phyloP scores from a whole-genome alignment of 2,888 invertebrate genomes.

The Meteorus colon region DNA sequence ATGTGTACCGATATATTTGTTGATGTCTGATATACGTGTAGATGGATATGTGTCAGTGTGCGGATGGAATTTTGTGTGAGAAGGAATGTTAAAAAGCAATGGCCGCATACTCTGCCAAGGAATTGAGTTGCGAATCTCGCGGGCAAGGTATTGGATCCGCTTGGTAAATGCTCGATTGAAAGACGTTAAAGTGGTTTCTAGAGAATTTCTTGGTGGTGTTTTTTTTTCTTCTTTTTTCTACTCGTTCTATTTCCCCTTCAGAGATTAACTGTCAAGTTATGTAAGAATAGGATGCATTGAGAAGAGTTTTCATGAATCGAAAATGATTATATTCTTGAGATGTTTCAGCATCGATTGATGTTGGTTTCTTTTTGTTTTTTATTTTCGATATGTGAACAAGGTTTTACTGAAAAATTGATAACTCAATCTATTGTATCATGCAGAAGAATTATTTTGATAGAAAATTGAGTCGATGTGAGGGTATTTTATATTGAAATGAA shows the following conservation, averaged over 20 bases:
- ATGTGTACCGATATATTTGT: not conserved
- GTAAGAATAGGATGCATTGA: too few relatives aligned
- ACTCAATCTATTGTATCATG: too few relatives aligned
- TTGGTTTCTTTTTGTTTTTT: too few relatives aligned
- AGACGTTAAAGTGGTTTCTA: conserved; percentile 25
- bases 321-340: too few relatives aligned
- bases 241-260: not conserved
- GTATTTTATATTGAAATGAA: too few relatives aligned
- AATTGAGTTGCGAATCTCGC: conserved; percentile 22
- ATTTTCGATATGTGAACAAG: too few relatives aligned
- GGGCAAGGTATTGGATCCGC: conserved; percentile 9
- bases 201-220: not conserved
- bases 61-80: not conserved
- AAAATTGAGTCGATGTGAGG: too few relatives aligned
- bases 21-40: not conserved
- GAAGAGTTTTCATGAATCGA: too few relatives aligned
- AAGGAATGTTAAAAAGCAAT: conserved; percentile 11
- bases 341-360: too few relatives aligned
- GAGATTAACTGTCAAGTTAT: too few relatives aligned
- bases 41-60: not conserved
- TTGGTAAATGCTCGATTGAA: conserved; percentile 17
- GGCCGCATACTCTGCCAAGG: not conserved
- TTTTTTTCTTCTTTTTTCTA: not conserved
- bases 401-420: too few relatives aligned
- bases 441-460: too few relatives aligned